Base-by-base conservation (phyloP, 23 tunicate genomes). In the Trididemnum miniatum region DNA sequence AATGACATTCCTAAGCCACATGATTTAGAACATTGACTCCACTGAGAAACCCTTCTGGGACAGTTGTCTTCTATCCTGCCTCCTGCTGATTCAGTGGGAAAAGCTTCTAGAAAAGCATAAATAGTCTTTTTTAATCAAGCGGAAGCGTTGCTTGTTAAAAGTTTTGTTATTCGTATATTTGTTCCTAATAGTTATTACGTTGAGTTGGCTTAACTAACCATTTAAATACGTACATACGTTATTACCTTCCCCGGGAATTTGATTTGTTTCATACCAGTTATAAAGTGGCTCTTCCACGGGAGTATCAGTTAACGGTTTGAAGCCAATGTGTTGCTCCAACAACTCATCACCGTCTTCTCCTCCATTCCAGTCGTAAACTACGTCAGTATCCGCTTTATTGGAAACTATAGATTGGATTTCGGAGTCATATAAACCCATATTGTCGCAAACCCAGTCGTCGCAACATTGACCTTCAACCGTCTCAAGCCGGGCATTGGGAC, bases 1-100 rank as follows among this genome's bases (percentile, higher is more conserved):
- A 84, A 81, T 32, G 90, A 81, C 1, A 91, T 30, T 34, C 97
- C 97, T 63, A 91, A 72, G 1, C 97, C 97, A 72, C 97, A 91
- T 0, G 90, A 37, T 39, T 91, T 91, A 0, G 87, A 71, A 67
- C 97, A 91, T 20, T 81, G 52, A 59, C 85, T 86, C 90, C 90
- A 91, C 49, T 34, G 35, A 7, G 83, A 65, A 28, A 66, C 71
- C 35, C 74, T 75, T 20, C 26, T 31, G 31, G 44, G 39, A 62
- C 96, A 90, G 59, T 83, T 35, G 31, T 60, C n/a, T n/a, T n/a
- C n/a, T n/a, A n/a, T n/a, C n/a, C n/a, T n/a, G n/a, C n/a, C n/a
- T n/a, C n/a, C n/a, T n/a, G n/a, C n/a, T n/a, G n/a, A n/a, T n/a
- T n/a, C n/a, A n/a, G n/a, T n/a, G n/a, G n/a, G n/a, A n/a, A n/a